Evolutionary conservation across 2,113 vertebrate genomes (phyloP), one percentile per base, ranked within the genome.

Genomic region (Plecotus auritus): DNA sequence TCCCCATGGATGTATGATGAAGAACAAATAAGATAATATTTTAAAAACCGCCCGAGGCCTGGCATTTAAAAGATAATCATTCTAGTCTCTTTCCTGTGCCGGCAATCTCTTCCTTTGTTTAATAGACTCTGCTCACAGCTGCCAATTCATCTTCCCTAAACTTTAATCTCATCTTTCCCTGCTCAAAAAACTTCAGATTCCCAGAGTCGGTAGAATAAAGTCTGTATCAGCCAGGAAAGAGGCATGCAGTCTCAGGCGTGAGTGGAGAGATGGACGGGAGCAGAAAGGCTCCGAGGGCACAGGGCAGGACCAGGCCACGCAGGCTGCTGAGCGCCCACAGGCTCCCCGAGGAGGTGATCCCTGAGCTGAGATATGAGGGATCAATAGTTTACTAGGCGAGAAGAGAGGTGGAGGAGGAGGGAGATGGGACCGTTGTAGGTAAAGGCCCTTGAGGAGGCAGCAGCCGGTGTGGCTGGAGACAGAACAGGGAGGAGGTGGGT

Each of bases 191-290:
- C 49, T 85, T 94, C 37, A n/a, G 51, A 82, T 85, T 88, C 30
- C n/a, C 28, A 0, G 35, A 49, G 35, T 13, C 13, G 49, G 11
- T 11, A 49, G 47, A 81, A 69, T 73, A 32, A 64, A 54, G 59
- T 47, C 73, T 45, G 49, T 61, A 35, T 64, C 42, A 12, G 2
- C 64, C 13, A 76, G 76, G 28, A 66, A 45, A 73, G 51, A 80
- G 80, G 64, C 0, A 0, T 3, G 2, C 2, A n/a, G 9, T n/a
- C 35, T 54, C 35, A 66, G n/a, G 23, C 56, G 28, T 49, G 20
- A 69, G 26, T 30, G 16, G 28, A n/a, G 70, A 73, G 10, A 18
- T 26, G 13, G 8, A 76, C 88, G 28, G 61, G 59, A 85, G 13
- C 32, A 45, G 64, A 45, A 56, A 14, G 61, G 28, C 11, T 51